These are phyloP conservation scores for Acleris holmiana DNA, from an alignment of 2,888 invertebrate genomes.

Conservation along the genomic window DNA sequence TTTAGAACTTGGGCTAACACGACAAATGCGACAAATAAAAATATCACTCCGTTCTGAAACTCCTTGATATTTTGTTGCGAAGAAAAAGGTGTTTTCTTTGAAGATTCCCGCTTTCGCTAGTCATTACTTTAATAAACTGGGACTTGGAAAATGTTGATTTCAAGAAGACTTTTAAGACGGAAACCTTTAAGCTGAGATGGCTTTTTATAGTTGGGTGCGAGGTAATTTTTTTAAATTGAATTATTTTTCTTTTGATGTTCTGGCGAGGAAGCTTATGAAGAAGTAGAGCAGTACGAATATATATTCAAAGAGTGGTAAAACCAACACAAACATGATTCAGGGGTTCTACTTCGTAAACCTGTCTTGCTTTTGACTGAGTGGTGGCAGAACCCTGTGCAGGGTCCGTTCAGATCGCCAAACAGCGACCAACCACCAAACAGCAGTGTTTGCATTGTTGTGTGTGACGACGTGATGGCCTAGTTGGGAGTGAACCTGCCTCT, in stretches of 20 bases:
- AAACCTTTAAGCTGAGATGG: conserved; percentile 3
- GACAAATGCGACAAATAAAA: conserved; percentile 47
- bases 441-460: too few species aligned
- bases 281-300: too few species aligned
- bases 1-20: conserved; percentile 43
- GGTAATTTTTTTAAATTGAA: conserved; percentile 10
- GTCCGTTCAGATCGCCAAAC: too few species aligned
- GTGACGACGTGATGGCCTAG: too few species aligned
- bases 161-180: conserved; percentile 9
- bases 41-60: conserved; percentile 37
- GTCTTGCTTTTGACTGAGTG: too few species aligned
- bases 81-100: conserved; percentile 20
- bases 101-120: conserved; percentile 10
- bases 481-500: too few species aligned
- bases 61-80: conserved; percentile 13
- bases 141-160: conserved; percentile 14
- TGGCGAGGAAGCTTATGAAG: too few species aligned
- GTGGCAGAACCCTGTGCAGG: too few species aligned
- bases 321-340: too few species aligned
- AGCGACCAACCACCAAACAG: too few species aligned
- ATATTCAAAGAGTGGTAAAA: too few species aligned
- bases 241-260: neutral
- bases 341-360: too few species aligned
- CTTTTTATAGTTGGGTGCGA: conserved; percentile 2
- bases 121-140: conserved; percentile 24